A percentile compares a stretch with the other conserved stretches of the same genome.
These are phyloP conservation scores for Talpa occidentalis DNA, from an alignment of 2,113 vertebrate species.

Conservation along the genomic window DNA sequence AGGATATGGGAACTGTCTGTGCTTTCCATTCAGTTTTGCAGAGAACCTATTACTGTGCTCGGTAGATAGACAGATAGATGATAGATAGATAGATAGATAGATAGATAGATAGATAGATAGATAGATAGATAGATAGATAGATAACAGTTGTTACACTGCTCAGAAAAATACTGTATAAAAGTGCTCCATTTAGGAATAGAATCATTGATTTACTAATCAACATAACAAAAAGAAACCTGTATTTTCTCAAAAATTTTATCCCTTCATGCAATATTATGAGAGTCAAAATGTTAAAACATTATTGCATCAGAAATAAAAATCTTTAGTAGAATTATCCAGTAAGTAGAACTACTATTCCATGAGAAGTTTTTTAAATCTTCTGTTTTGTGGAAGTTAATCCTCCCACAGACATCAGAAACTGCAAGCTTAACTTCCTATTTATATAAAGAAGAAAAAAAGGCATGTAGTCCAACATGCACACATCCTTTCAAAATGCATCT, in stretches of 20 bases:
- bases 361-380: conserved; percentile 52
- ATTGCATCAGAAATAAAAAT: conserved; percentile 22
- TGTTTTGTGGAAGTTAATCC: conserved; percentile 61
- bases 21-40: not conserved
- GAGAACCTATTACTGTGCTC: not conserved
- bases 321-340: not conserved
- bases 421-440: conserved; percentile 19
- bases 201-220: not conserved
- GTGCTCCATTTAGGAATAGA: not conserved
- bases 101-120: no score
- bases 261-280: not conserved
- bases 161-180: conserved; percentile 19
- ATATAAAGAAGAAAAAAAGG: not conserved
- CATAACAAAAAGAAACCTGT: not conserved
- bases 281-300: conserved; percentile 26
- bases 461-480: not conserved
- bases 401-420: conserved; percentile 46
- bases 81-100: no score
- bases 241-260: conserved; percentile 41
- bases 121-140: no score
- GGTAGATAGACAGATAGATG: no score
- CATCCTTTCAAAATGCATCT: not conserved
- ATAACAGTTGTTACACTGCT: not conserved
- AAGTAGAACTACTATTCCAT: not conserved
- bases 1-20: not conserved